Evolutionary conservation across 2,888 invertebrate genomes (phyloP).

Genomic region (Criorhina ranunculi): DNA sequence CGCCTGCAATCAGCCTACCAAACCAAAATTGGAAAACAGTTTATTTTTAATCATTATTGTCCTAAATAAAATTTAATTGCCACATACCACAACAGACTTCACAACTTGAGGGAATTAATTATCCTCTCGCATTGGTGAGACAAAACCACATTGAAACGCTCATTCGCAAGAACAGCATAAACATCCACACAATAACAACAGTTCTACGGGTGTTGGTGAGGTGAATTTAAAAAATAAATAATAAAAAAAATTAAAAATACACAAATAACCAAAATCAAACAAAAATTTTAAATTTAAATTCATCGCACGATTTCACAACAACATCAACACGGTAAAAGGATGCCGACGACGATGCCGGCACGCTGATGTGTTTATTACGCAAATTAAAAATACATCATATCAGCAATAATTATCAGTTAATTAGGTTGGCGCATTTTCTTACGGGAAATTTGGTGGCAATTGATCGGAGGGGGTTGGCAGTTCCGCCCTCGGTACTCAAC

Average conservation of each 20-base stretch:
- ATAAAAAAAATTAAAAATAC: not conserved
- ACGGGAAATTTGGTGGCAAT: constrained; percentile 54
- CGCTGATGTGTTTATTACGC: constrained; percentile 71
- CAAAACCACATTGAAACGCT: constrained; percentile 35
- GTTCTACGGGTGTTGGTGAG: not conserved
- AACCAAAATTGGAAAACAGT: constrained; percentile 27
- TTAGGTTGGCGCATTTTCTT: constrained; percentile 80
- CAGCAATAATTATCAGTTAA: constrained; percentile 83
- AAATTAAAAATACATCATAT: constrained; percentile 77
- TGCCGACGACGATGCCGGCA: constrained; percentile 10
- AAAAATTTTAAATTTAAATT: constrained; percentile 74
- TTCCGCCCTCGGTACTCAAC: constrained; percentile 29
- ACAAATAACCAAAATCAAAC: constrained; percentile 64
- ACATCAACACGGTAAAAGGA: constrained; percentile 38
- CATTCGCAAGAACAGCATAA: constrained; percentile 9
- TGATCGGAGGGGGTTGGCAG: constrained; percentile 26
- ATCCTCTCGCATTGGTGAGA: constrained; percentile 15
- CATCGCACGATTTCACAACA: constrained; percentile 57
- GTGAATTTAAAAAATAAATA: not conserved
- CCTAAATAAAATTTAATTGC: constrained; percentile 67
- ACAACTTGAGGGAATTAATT: constrained; percentile 66
- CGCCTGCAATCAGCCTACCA: too few species aligned
- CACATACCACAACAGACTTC: constrained; percentile 38
- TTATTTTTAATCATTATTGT: constrained; percentile 71
- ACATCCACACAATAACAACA: constrained; percentile 22